Base-by-base conservation (phyloP, 2,888 invertebrate genomes). In the Hypolimnas misippus region DNA sequence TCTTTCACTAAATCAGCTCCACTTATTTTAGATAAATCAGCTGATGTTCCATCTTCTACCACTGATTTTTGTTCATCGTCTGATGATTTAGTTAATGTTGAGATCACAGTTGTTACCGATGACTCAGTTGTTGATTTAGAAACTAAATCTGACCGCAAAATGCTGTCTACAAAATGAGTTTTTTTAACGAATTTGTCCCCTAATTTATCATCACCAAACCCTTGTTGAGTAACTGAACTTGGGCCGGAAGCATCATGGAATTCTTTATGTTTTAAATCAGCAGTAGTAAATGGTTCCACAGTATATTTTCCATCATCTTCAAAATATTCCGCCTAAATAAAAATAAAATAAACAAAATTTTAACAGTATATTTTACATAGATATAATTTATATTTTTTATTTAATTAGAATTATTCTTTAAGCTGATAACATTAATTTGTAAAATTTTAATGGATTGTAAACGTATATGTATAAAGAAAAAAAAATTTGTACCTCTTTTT, bases 401-500 rank as follows among this genome's bases (percentile, higher is more conserved):
- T n/a, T n/a, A n/a, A n/a, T n/a, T n/a, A n/a, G n/a, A n/a, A n/a
- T n/a, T n/a, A n/a, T n/a, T n/a, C n/a, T n/a, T n/a, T n/a, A n/a
- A n/a, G n/a, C n/a, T n/a, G n/a, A n/a, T n/a, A n/a, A n/a, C n/a
- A n/a, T n/a, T n/a, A n/a, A n/a, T n/a, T n/a, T n/a, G n/a, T n/a
- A n/a, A n/a, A n/a, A n/a, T n/a, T n/a, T n/a, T n/a, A n/a, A n/a
- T n/a, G n/a, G n/a, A n/a, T n/a, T n/a, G n/a, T n/a, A n/a, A n/a
- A n/a, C n/a, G n/a, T n/a, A n/a, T n/a, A n/a, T n/a, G n/a, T n/a
- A n/a, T n/a, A n/a, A n/a, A n/a, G n/a, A n/a, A n/a, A n/a, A n/a
- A n/a, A n/a, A n/a, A n/a, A n/a, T n/a, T n/a, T n/a, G n/a, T 78
- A 91, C 92, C 80, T 92, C 92, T 81, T 88, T 92, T 74, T 93